Evolutionary conservation across 1,140 invertebrate genomes (phyloP).

Genomic region (Drosophila nigrodunni): DNA sequence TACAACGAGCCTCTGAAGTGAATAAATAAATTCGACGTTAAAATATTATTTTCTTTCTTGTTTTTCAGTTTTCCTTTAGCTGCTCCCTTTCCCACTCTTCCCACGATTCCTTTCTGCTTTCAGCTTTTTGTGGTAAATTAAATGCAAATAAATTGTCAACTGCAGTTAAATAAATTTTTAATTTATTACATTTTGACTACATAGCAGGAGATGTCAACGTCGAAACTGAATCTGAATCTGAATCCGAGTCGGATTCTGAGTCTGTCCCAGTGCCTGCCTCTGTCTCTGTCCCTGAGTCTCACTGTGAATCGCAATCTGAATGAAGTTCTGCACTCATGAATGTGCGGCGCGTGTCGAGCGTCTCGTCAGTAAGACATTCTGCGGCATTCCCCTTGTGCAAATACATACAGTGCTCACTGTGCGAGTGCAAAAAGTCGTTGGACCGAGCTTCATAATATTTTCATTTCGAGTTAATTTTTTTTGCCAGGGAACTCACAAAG

Average conservation of each 20-base stretch:
- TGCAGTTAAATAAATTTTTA: constrained; percentile 82
- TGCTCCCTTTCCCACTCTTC: neutral
- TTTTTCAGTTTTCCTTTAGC: constrained; percentile 25
- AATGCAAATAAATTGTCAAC: constrained; percentile 82
- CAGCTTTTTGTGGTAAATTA: constrained; percentile 72
- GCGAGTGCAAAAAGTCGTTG: neutral
- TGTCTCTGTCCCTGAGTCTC: neutral
- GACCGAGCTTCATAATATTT: neutral
- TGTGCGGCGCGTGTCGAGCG: constrained; percentile 17
- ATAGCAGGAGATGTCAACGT: constrained; percentile 34
- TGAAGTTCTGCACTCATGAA: constrained; percentile 15
- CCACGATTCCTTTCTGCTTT: constrained; percentile 1
- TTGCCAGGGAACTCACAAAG: neutral
- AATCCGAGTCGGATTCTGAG: neutral
- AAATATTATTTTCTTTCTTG: constrained; percentile 20
- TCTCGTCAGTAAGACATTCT: constrained; percentile 16
- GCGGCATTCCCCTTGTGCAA: neutral
- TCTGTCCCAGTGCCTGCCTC: no score
- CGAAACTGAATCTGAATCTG: constrained; percentile 19
- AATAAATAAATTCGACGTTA: neutral
- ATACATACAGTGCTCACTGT: neutral
- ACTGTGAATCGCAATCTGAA: constrained; percentile 7
- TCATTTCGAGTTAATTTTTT: neutral
- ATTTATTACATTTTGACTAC: constrained; percentile 72
- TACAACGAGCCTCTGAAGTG: no score